A percentile compares a stretch with the other conserved stretches of the same genome.
Conservation (phyloP, 2,113 vertebrate species). For the Eidolon helvum region DNA sequence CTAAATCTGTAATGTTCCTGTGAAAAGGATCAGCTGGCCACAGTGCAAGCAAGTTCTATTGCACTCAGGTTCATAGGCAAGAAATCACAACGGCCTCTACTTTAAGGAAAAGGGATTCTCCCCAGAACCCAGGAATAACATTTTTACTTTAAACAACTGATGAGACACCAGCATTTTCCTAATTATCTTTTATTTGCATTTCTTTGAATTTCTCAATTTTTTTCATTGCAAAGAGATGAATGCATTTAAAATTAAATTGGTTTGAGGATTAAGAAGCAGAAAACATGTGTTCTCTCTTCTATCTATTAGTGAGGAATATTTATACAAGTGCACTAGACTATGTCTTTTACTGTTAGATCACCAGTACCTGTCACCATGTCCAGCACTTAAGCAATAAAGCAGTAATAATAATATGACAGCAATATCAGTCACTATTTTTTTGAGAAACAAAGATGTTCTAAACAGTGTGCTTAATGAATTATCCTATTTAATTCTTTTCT, state of each 20-base stretch:
- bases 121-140: background rate
- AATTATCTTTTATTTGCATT: constrained; percentile 27
- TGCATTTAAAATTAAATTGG: background rate
- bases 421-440: background rate
- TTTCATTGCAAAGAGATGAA: background rate
- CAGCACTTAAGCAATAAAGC: background rate
- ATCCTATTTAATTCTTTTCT: background rate
- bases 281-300: background rate
- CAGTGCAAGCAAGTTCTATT: background rate
- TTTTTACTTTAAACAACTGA: background rate
- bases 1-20: background rate
- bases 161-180: background rate
- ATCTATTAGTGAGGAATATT: background rate
- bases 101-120: background rate
- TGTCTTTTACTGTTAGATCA: background rate
- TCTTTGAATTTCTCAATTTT: background rate
- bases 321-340: background rate
- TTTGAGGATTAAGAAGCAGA: constrained; percentile 6
- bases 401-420: background rate
- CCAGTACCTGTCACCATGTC: background rate
- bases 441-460: background rate
- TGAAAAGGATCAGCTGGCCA: background rate
- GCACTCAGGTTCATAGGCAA: background rate
- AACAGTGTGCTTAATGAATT: background rate
- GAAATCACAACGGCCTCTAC: background rate